Conservation (phyloP, 2,797 vertebrate species). For the Synaphobranchus kaupii region DNA sequence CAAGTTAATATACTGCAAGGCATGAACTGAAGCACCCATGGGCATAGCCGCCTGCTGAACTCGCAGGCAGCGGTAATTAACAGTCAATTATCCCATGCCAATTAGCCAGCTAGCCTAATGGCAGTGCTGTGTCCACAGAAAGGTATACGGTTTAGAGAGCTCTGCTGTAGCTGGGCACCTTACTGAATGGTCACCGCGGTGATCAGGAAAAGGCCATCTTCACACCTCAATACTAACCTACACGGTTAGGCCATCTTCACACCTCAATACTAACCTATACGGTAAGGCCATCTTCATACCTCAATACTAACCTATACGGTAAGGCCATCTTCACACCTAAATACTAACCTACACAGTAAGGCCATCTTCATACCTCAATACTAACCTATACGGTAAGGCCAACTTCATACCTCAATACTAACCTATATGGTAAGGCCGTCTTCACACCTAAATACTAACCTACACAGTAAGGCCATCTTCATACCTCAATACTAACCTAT, state of each 20-base stretch:
- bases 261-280: too few relatives aligned
- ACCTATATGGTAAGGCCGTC: too few relatives aligned
- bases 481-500: not conserved
- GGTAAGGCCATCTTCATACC: too few relatives aligned
- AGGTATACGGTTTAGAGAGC: not conserved
- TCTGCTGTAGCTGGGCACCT: not conserved
- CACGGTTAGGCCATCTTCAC: too few relatives aligned
- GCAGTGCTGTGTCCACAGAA: not conserved
- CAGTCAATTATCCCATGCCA: not conserved
- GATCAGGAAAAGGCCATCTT: not conserved
- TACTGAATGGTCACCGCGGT: not conserved
- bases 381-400: not conserved
- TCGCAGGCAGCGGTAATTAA: not conserved
- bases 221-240: not conserved
- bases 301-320: too few relatives aligned
- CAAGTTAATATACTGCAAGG: not conserved
- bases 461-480: too few relatives aligned
- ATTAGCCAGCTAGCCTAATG: not conserved
- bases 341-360: not conserved
- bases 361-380: too few relatives aligned
- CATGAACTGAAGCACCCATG: not conserved
- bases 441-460: not conserved
- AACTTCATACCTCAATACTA: not conserved
- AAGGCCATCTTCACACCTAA: too few relatives aligned
- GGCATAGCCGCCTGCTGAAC: not conserved